A percentile compares a stretch with the other conserved stretches of the same genome.
phyloP scores from a whole-genome alignment of 1,140 invertebrate species.

The Zaprionus nigranus region DNA sequence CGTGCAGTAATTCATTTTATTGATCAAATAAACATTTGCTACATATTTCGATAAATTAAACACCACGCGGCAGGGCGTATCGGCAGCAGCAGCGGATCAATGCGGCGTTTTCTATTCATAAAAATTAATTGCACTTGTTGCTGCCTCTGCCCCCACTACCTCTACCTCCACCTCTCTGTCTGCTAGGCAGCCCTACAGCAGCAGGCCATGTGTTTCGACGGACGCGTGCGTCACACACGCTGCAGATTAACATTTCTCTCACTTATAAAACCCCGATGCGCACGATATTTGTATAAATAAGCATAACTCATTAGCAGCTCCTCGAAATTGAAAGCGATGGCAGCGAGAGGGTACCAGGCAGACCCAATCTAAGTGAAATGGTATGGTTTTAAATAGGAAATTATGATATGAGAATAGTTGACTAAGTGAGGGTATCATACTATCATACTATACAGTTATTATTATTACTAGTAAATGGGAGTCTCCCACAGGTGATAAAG shows the following conservation, averaged over 20 bases:
- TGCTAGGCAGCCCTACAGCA: too few species aligned
- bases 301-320: slow-evolving; percentile 51
- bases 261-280: slow-evolving; percentile 40
- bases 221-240: slow-evolving; percentile 33
- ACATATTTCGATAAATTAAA: slow-evolving; percentile 82
- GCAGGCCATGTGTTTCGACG: slow-evolving; percentile 52
- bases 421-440: not conserved
- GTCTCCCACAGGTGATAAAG: too few species aligned
- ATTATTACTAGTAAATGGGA: too few species aligned
- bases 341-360: too few species aligned
- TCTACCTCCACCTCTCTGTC: too few species aligned
- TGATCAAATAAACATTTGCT: slow-evolving; percentile 82
- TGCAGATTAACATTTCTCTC: slow-evolving; percentile 45
- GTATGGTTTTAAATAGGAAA: not conserved
- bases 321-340: slow-evolving; percentile 22
- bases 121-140: slow-evolving; percentile 80
- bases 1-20: slow-evolving; percentile 81
- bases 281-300: slow-evolving; percentile 50
- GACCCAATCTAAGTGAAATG: not conserved
- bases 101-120: slow-evolving; percentile 69
- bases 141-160: slow-evolving; percentile 21
- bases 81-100: slow-evolving; percentile 51
- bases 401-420: too few species aligned
- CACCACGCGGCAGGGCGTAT: slow-evolving; percentile 65
- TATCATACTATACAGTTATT: too few species aligned